Evolutionary conservation across 2,113 vertebrate genomes (phyloP).

Genomic region (Heteronetta atricapilla): DNA sequence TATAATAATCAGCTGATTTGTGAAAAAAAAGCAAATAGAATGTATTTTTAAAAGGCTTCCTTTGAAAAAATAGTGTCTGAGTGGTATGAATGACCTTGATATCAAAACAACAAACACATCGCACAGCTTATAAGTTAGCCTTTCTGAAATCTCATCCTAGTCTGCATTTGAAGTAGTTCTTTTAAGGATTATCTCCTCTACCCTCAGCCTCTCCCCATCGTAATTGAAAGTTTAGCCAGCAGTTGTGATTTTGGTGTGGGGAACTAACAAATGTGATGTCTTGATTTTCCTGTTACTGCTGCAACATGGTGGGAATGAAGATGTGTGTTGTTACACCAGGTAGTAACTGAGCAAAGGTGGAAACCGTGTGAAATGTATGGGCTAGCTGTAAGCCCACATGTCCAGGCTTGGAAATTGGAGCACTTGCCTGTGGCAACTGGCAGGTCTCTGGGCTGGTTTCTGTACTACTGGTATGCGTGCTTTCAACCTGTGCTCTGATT

Average conservation of each 20-base stretch:
- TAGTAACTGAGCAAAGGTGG: neutral
- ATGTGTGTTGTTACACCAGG: neutral
- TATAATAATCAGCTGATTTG: neutral
- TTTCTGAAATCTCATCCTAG: constrained; percentile 32
- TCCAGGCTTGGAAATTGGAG: neutral
- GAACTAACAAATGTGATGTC: neutral
- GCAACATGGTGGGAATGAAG: neutral
- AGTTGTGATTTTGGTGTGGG: neutral
- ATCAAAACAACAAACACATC: constrained; percentile 11
- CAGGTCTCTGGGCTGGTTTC: neutral
- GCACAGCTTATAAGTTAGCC: constrained; percentile 8
- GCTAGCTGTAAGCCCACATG: neutral
- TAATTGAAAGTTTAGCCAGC: constrained; percentile 50
- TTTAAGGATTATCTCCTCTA: constrained; percentile 33
- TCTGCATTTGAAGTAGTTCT: constrained; percentile 33
- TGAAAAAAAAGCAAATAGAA: constrained; percentile 19
- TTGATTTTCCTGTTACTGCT: neutral
- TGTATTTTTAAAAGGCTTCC: constrained; percentile 19
- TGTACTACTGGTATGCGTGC: neutral
- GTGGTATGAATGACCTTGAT: constrained; percentile 33
- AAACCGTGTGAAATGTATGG: neutral
- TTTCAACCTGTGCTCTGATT: neutral
- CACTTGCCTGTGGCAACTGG: neutral
- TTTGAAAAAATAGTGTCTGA: neutral
- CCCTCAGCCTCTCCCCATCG: neutral